Evolutionary conservation across 2,888 invertebrate species (phyloP).

Genomic region (Netelia fuscicornis): DNA sequence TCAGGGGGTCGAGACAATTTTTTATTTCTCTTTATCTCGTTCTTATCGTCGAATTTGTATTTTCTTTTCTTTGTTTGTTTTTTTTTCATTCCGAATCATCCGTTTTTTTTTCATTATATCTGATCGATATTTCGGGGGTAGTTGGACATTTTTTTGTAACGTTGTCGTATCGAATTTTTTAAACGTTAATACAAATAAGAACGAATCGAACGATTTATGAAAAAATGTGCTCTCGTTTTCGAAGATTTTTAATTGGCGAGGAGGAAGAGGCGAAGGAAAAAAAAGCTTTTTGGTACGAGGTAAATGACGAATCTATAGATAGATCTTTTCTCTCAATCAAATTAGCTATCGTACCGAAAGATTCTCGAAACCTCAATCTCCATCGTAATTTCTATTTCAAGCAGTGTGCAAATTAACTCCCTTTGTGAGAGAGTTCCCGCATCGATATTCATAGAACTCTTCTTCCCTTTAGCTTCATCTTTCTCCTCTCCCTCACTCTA

Average conservation of each 20-base stretch:
- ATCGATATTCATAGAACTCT: conserved; percentile 53
- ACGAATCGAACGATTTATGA: neutral
- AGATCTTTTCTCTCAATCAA: conserved; percentile 13
- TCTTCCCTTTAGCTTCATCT: neutral
- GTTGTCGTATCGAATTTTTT: neutral
- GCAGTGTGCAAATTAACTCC: conserved; percentile 54
- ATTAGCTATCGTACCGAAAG: conserved; percentile 30
- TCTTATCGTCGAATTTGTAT: neutral
- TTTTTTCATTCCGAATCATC: conserved; percentile 21
- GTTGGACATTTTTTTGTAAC: neutral
- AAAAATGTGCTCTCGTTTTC: neutral
- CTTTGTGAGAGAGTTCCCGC: conserved; percentile 46
- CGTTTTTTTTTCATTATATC: conserved; percentile 5
- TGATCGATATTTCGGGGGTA: neutral
- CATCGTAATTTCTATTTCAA: conserved; percentile 52
- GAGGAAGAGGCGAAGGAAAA: neutral
- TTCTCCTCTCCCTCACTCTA: conserved; percentile 6
- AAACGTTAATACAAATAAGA: neutral
- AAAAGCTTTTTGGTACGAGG: neutral
- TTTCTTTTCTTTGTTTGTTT: neutral
- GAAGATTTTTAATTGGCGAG: conserved; percentile 1
- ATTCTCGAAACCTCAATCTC: conserved; percentile 32
- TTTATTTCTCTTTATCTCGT: conserved; percentile 19
- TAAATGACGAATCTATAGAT: no score
- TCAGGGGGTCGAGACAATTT: conserved; percentile 48